phyloP scores from a whole-genome alignment of 2,888 invertebrate genomes.

The Pristionchus entomophagus region DNA sequence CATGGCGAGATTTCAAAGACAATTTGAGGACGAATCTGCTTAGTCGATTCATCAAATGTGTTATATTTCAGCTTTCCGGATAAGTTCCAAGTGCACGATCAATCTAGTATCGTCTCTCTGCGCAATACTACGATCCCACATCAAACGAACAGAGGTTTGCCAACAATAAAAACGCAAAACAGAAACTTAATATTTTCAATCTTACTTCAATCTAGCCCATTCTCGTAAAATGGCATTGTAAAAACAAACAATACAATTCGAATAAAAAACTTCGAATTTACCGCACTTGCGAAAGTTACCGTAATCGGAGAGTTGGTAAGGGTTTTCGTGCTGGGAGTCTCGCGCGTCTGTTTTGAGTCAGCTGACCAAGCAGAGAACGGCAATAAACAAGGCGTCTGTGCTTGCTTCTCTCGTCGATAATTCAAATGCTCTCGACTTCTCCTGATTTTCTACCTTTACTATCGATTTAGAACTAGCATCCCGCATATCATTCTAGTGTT shows the following conservation, averaged over 20 bases:
- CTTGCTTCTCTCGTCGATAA: background rate
- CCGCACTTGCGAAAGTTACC: background rate
- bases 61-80: constrained; percentile 10
- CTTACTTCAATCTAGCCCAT: no score
- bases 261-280: no score
- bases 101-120: background rate
- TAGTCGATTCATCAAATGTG: no score
- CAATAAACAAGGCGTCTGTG: background rate
- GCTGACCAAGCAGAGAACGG: background rate
- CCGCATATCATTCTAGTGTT: no score
- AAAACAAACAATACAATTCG: no score
- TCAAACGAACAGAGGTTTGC: background rate
- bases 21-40: no score
- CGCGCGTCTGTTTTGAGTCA: background rate
- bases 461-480: no score
- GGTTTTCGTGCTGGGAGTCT: background rate
- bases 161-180: no score
- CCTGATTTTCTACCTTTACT: background rate
- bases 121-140: background rate
- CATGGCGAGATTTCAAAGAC: no score
- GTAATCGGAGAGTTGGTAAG: background rate
- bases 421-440: background rate
- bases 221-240: no score
- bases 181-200: no score
- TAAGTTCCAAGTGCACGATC: background rate